Conservation (phyloP, 2,888 invertebrate species). For the Drosophila basisetae region DNA sequence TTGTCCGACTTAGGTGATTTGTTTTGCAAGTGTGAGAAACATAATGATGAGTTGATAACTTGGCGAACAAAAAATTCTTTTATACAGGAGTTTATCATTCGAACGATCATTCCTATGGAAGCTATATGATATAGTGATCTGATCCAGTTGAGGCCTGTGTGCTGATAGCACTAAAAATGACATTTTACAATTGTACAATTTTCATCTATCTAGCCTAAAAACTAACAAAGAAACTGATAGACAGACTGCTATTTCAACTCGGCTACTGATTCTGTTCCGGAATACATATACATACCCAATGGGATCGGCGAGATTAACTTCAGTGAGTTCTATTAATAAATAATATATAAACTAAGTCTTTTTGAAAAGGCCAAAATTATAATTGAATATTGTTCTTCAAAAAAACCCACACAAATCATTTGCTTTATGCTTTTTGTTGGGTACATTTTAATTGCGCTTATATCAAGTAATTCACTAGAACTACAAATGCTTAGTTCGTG, state of each 20-base stretch:
- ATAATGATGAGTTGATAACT: not conserved
- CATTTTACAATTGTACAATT: rapidly evolving
- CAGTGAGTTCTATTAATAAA: not conserved
- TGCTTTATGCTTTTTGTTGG: not conserved
- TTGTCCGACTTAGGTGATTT: not conserved
- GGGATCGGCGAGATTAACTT: not conserved
- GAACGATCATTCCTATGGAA: not conserved
- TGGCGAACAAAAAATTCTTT: not conserved
- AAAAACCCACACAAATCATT: not conserved
- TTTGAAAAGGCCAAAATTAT: not conserved
- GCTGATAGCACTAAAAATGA: rapidly evolving
- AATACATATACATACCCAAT: not conserved
- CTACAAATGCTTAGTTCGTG: not conserved
- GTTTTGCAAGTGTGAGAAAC: not conserved
- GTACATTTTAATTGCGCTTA: not conserved
- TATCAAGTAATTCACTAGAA: not conserved
- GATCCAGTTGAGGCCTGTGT: not conserved
- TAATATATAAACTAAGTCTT: not conserved
- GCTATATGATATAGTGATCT: not conserved
- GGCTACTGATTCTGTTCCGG: not conserved
- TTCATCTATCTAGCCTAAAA: not conserved
- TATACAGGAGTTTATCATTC: not conserved
- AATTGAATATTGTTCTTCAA: not conserved
- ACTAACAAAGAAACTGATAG: not conserved
- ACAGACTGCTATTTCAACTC: not conserved